Base-by-base conservation (phyloP, 2,888 invertebrate species). In the Hofmannophila pseudospretella region DNA sequence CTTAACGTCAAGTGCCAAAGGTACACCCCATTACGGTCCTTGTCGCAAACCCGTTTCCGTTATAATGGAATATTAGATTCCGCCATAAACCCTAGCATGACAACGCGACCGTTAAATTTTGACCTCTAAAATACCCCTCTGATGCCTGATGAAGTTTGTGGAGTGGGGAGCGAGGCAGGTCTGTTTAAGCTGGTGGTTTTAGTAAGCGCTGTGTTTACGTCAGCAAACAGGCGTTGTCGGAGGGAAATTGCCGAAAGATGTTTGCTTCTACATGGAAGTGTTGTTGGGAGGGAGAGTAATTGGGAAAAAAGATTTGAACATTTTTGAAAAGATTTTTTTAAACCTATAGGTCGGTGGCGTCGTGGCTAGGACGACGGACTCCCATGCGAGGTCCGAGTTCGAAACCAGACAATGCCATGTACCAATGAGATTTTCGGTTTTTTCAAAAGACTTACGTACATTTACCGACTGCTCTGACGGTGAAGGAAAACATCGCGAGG, bases 61-160 rank as follows among this genome's bases (percentile, higher is more conserved):
- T 65, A 69, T 74, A 78, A 78, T 79, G 67, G 76, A 80, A 79
- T 79, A 78, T 81, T 79, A 78, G 70, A 81, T 76, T 71, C 62
- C 47, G 55, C 66, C 66, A 69, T 76, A 74, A 78, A 72, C 66
- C 60, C 63, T 49, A 57, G 57, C 54, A 58, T 60, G 61, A 58
- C 59, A 54, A 60, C 46, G 44, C 49, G 51, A 47, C 79, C 72
- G 58, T 60, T 69, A 57, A 57, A 69, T 51, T 52, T 60, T 65
- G 76, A 69, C 65, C 78, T 67, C 52, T 62, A 58, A 71, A 68
- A 59, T 59, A 52, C 42, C 37, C 43, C 39, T 42, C 39, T 38
- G 38, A 45, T 42, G 48, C 34, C 42, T 39, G 41, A 27, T 16
- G 41, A 35, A 42, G 47, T 39, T 25, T 26, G 12, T 41, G 45